These are phyloP conservation scores for Eustalomyia histrio DNA, from an alignment of 2,888 invertebrate species.

Conservation along the genomic window DNA sequence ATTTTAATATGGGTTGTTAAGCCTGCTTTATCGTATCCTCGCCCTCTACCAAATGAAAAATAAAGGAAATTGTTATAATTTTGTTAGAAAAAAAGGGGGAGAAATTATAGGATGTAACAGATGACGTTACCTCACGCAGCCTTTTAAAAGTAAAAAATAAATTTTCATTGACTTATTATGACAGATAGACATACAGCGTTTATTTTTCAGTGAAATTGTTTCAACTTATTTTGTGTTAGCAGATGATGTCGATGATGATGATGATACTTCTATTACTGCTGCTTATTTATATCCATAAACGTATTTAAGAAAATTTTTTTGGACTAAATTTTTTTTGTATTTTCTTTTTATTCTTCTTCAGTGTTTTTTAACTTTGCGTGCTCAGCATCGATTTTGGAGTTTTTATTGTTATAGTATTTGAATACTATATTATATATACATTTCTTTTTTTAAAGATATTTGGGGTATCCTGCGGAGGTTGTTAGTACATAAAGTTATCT, in stretches of 20 bases:
- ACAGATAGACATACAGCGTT: constrained; percentile 55
- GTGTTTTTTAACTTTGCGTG: constrained; percentile 34
- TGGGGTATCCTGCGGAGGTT: background rate
- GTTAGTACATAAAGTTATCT: background rate
- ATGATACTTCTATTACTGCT: constrained; percentile 21
- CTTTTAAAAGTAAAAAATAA: constrained; percentile 59
- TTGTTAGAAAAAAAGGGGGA: background rate
- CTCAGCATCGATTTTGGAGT: constrained; percentile 49
- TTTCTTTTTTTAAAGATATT: background rate
- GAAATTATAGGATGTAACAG: constrained; percentile 25
- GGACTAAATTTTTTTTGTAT: constrained; percentile 29
- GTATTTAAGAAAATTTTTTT: constrained; percentile 41
- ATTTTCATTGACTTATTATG: constrained; percentile 61
- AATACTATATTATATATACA: background rate
- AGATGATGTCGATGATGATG: constrained; percentile 46
- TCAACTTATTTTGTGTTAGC: constrained; percentile 30
- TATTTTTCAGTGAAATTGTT: constrained; percentile 17
- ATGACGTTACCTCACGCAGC: constrained; percentile 57
- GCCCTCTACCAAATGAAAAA: constrained; percentile 5
- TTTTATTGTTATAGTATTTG: constrained; percentile 15
- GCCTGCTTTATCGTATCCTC: background rate
- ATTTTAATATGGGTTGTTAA: background rate
- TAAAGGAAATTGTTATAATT: background rate
- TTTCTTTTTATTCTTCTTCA: constrained; percentile 3
- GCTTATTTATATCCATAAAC: constrained; percentile 2